Conservation (phyloP, 2,888 invertebrate genomes). For the Rapana venosa region DNA sequence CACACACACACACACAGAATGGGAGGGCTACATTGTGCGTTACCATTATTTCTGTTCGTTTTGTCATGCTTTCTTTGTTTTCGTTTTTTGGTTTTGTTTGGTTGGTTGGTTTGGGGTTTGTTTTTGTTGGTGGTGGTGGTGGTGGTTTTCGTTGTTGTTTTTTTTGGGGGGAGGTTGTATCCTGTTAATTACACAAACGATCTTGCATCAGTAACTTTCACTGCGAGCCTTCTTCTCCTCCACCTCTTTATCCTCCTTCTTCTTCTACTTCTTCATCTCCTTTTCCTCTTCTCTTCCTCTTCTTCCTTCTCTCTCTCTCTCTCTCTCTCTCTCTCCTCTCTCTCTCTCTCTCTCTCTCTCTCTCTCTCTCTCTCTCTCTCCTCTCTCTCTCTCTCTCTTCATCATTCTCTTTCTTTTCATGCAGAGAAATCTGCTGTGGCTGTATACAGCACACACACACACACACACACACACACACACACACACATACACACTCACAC, state of each 20-base stretch:
- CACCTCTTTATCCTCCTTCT: background rate
- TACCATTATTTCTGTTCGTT: no score
- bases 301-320: background rate
- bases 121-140: background rate
- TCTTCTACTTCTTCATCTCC: background rate
- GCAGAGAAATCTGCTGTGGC: no score
- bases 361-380: background rate
- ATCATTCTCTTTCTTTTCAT: background rate
- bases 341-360: background rate
- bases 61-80: background rate
- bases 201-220: background rate
- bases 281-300: background rate
- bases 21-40: no score
- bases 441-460: no score
- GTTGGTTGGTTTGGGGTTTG: background rate
- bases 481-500: no score
- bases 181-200: background rate
- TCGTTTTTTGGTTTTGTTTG: background rate
- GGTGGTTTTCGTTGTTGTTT: background rate
- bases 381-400: background rate
- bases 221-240: background rate
- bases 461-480: no score
- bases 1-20: no score
- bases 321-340: background rate
- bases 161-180: background rate